phyloP scores from a whole-genome alignment of 2,113 vertebrate genomes.

The Naja naja region DNA sequence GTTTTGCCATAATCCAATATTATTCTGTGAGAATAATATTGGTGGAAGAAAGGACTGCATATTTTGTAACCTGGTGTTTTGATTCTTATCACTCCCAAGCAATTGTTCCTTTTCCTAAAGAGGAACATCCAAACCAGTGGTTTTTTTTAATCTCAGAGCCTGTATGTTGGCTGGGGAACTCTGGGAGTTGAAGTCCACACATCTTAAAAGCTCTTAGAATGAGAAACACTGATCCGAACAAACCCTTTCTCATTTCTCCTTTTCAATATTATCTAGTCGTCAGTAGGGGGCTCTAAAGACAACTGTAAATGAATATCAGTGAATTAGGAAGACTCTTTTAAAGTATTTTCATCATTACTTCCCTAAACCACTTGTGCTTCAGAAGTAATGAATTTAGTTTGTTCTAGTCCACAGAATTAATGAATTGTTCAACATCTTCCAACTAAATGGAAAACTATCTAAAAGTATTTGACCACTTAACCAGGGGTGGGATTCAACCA shows the following conservation, averaged over 20 bases:
- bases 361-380: neutral
- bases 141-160: neutral
- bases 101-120: neutral
- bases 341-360: neutral
- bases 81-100: neutral
- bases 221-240: neutral
- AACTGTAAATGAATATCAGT: neutral
- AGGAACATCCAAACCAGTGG: neutral
- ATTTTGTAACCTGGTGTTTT: neutral
- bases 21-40: neutral
- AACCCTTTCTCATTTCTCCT: neutral
- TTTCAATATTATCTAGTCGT: neutral
- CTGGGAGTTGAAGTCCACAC: neutral
- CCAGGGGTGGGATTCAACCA: too few species aligned
- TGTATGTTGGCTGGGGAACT: neutral
- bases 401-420: neutral
- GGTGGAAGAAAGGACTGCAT: neutral
- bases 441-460: neutral
- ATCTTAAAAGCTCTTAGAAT: neutral
- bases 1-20: neutral
- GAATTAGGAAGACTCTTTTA: neutral
- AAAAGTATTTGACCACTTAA: neutral
- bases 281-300: conserved; percentile 5
- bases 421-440: neutral
- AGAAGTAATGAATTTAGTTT: neutral